These are phyloP conservation scores for Tetrao urogallus DNA, from an alignment of 2,113 vertebrate genomes.

Conservation along the genomic window DNA sequence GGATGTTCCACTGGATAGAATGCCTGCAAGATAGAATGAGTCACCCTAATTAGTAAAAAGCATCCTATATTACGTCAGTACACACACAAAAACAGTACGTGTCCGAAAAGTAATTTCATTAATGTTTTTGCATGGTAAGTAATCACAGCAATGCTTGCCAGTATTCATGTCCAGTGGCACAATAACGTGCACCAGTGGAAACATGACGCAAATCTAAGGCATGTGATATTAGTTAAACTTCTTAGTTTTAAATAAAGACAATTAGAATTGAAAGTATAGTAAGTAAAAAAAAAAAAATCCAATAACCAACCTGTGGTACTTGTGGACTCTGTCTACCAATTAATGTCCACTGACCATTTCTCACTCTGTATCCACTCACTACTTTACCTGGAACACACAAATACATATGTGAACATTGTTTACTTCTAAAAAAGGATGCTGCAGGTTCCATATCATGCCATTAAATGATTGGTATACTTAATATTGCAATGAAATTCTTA, in stretches of 20 bases:
- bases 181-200: not conserved
- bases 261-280: not conserved
- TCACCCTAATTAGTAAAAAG: not conserved
- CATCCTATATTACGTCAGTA: not conserved
- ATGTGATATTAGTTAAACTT: not conserved
- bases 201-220: fast-evolving
- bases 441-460: not conserved
- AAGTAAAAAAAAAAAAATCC: not conserved
- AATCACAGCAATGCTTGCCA: not conserved
- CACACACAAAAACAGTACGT: not conserved
- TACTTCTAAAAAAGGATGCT: not conserved
- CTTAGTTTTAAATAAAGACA: not conserved
- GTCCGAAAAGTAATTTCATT: not conserved
- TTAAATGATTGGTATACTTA: not conserved
- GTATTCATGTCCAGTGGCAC: not conserved
- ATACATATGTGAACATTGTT: not conserved
- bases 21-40: constrained; percentile 79
- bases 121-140: not conserved
- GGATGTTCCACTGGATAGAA: constrained; percentile 89
- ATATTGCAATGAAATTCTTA: constrained; percentile 72
- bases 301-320: constrained; percentile 88
- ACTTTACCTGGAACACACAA: constrained; percentile 87
- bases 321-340: constrained; percentile 97
- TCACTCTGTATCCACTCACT: constrained; percentile 94
- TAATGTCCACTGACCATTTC: constrained; percentile 89